A percentile compares a stretch with the other conserved stretches of the same genome.
Evolutionary conservation across 2,888 invertebrate species (phyloP).

Genomic region (Gari tellinella): DNA sequence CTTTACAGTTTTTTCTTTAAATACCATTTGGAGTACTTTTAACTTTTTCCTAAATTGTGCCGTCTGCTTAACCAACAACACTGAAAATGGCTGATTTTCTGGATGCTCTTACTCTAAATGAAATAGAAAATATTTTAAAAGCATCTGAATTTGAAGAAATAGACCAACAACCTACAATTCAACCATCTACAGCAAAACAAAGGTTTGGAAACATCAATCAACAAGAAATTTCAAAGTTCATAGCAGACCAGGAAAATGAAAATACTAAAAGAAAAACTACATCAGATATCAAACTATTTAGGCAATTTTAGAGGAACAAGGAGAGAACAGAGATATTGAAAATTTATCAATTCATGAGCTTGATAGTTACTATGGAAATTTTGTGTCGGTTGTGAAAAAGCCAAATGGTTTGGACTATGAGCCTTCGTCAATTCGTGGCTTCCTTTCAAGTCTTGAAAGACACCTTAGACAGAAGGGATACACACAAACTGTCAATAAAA

Average conservation of each 20-base stretch:
- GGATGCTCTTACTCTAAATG: not conserved
- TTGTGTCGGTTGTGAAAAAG: slow-evolving; percentile 11
- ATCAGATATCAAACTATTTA: no score
- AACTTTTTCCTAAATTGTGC: no score
- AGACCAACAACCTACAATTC: not conserved
- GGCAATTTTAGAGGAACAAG: slow-evolving; percentile 1
- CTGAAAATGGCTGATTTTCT: slow-evolving; percentile 11
- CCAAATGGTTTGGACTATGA: slow-evolving; percentile 12
- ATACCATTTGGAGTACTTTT: no score
- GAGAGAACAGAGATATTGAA: not conserved
- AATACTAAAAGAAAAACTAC: slow-evolving; percentile 9
- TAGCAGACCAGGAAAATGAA: slow-evolving; percentile 10
- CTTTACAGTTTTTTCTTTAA: no score
- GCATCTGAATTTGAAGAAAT: slow-evolving; percentile 2
- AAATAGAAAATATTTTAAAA: not conserved
- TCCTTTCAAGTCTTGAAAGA: slow-evolving; percentile 13
- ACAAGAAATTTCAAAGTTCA: slow-evolving; percentile 5
- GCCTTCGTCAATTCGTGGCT: slow-evolving; percentile 18
- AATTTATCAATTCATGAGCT: not conserved
- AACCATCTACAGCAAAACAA: not conserved
- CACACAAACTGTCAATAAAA: slow-evolving; percentile 15
- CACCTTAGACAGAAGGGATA: slow-evolving; percentile 7
- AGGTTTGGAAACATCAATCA: slow-evolving; percentile 1
- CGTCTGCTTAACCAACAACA: no score
- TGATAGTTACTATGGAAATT: slow-evolving; percentile 14